These are phyloP conservation scores for Semibalanus balanoides DNA, from an alignment of 1,140 invertebrate genomes.

Conservation along the genomic window DNA sequence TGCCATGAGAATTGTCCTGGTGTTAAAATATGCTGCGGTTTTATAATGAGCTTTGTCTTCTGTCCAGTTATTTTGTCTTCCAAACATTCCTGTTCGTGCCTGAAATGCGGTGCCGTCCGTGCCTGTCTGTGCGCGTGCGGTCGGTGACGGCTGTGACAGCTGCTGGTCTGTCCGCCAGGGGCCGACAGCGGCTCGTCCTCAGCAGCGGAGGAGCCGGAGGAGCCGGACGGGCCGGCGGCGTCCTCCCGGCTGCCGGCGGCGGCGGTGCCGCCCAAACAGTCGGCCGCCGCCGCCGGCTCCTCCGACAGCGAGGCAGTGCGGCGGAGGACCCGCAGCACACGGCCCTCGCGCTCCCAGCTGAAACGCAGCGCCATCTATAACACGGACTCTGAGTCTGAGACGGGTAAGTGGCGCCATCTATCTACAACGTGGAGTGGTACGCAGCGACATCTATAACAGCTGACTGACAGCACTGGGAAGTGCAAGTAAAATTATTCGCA, in stretches of 20 bases:
- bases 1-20: too few species aligned
- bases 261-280: neutral
- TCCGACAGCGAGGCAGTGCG: neutral
- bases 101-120: too few species aligned
- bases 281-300: neutral
- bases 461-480: neutral
- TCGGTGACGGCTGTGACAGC: neutral
- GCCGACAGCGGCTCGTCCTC: neutral
- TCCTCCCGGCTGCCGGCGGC: neutral
- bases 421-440: neutral
- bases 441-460: neutral
- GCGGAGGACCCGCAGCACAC: neutral
- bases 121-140: neutral
- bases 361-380: neutral
- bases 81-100: too few species aligned
- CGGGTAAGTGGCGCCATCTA: neutral
- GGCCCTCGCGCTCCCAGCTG: neutral
- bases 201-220: neutral
- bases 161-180: too few species aligned
- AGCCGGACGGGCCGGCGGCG: neutral
- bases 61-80: too few species aligned
- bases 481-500: too few species aligned
- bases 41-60: too few species aligned
- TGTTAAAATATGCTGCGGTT: too few species aligned
- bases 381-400: conserved; percentile 1